These are phyloP conservation scores for Chrysina gloriosa DNA, from an alignment of 2,888 invertebrate genomes.

Conservation along the genomic window DNA sequence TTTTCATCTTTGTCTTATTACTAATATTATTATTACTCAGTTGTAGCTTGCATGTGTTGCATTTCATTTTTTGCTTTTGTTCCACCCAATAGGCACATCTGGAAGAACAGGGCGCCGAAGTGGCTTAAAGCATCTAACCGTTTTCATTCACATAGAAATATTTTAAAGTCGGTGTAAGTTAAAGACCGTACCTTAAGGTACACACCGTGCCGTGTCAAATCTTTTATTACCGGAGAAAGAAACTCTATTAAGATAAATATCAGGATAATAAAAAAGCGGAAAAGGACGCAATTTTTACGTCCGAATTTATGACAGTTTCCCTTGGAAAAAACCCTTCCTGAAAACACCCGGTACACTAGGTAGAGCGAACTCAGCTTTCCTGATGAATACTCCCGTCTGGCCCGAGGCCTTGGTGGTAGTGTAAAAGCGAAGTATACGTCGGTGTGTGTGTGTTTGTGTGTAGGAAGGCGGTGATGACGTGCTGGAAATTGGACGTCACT, in stretches of 20 bases:
- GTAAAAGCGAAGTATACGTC: conserved; percentile 48
- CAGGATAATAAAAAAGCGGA: conserved; percentile 20
- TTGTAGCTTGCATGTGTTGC: no score
- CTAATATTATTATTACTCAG: no score
- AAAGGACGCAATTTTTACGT: conserved; percentile 17
- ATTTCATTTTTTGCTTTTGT: no score
- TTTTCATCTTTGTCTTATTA: no score
- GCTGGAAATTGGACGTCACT: conserved; percentile 67
- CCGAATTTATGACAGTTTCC: conserved; percentile 22
- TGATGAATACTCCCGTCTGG: conserved; percentile 40
- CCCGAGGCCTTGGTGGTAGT: conserved; percentile 53
- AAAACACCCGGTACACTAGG: conserved; percentile 26
- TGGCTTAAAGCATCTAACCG: no score
- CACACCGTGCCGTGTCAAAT: background rate
- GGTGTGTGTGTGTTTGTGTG: conserved; percentile 11
- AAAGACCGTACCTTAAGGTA: background rate
- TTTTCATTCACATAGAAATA: background rate
- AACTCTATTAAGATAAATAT: conserved; percentile 21
- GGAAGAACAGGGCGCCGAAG: no score
- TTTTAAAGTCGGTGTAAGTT: background rate
- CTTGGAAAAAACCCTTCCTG: background rate
- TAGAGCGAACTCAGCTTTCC: conserved; percentile 30
- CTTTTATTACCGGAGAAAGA: background rate
- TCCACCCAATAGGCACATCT: no score
- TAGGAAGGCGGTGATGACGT: conserved; percentile 60